Evolutionary conservation across 2,888 invertebrate genomes (phyloP).

Genomic region (Drosophila mercatorum): DNA sequence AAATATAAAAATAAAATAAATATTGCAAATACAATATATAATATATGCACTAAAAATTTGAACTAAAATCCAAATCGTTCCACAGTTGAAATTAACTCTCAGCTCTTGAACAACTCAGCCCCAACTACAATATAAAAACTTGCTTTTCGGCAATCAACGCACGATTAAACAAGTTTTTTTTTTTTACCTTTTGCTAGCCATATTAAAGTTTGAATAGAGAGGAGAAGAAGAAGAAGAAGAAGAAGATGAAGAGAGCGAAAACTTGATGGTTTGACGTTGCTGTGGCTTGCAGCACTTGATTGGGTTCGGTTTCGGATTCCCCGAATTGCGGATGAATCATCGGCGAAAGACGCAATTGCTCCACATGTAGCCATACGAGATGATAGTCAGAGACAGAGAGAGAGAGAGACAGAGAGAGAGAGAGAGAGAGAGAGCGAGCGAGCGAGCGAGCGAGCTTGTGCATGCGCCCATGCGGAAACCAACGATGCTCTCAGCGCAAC

Average conservation of each 20-base stretch:
- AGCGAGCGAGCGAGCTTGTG: not conserved
- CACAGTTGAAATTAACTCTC: not conserved
- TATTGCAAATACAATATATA: too few species aligned
- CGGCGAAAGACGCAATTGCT: slow-evolving; percentile 31
- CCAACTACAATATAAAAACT: slow-evolving; percentile 5
- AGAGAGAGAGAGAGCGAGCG: not conserved
- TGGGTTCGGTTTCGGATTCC: slow-evolving; percentile 77
- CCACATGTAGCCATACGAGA: slow-evolving; percentile 18
- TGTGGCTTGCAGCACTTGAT: slow-evolving; percentile 59
- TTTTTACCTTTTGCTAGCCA: slow-evolving; percentile 1
- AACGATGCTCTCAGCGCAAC: slow-evolving; percentile 16
- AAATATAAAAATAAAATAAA: too few species aligned
- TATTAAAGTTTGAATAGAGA: slow-evolving; percentile 11
- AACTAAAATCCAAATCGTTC: not conserved
- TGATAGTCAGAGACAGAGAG: not conserved
- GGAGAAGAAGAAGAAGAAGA: not conserved
- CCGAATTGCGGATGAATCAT: slow-evolving; percentile 80
- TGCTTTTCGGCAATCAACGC: slow-evolving; percentile 11
- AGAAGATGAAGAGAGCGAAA: slow-evolving; percentile 29
- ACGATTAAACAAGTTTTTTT: slow-evolving; percentile 14
- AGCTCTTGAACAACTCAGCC: not conserved
- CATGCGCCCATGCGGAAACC: slow-evolving; percentile 47
- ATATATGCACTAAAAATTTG: too few species aligned
- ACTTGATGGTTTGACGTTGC: slow-evolving; percentile 52
- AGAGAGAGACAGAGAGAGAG: not conserved